A percentile compares a stretch with the other conserved stretches of the same genome.
These are phyloP conservation scores for Acanthosepion lycidas DNA, from an alignment of 2,888 invertebrate species.

Conservation along the genomic window DNA sequence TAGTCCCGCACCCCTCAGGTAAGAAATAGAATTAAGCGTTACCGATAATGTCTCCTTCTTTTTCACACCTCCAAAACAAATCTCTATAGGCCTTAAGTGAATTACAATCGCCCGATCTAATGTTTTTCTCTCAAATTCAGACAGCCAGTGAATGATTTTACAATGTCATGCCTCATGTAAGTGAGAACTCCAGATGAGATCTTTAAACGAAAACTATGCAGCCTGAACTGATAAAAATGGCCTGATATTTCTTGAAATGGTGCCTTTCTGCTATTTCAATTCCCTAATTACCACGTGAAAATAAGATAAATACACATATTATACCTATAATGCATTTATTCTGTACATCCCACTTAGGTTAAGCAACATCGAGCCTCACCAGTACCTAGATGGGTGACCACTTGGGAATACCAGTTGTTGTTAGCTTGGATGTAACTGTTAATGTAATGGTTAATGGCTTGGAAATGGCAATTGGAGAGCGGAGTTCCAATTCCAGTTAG, in stretches of 20 bases:
- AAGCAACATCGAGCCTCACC: too few species aligned
- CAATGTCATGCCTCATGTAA: not conserved
- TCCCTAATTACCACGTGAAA: not conserved
- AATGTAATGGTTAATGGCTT: too few species aligned
- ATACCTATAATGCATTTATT: too few species aligned
- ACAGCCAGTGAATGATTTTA: not conserved
- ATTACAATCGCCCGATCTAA: not conserved
- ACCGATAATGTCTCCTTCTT: not conserved
- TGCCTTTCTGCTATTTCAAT: not conserved
- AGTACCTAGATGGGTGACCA: too few species aligned
- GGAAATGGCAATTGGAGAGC: too few species aligned
- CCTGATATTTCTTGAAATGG: not conserved
- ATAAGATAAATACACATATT: not conserved
- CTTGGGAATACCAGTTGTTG: too few species aligned
- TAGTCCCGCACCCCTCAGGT: not conserved
- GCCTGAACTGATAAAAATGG: not conserved
- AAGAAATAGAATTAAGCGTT: not conserved
- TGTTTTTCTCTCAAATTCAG: constrained; percentile 13
- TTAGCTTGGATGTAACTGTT: too few species aligned
- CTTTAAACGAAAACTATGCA: not conserved
- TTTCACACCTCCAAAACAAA: not conserved
- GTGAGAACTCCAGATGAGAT: not conserved
- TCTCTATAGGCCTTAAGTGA: not conserved
- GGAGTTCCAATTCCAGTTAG: too few species aligned
- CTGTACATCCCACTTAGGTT: too few species aligned